Evolutionary conservation across 2,797 vertebrate genomes (phyloP).

Genomic region (Acrossocheilus fasciatus): DNA sequence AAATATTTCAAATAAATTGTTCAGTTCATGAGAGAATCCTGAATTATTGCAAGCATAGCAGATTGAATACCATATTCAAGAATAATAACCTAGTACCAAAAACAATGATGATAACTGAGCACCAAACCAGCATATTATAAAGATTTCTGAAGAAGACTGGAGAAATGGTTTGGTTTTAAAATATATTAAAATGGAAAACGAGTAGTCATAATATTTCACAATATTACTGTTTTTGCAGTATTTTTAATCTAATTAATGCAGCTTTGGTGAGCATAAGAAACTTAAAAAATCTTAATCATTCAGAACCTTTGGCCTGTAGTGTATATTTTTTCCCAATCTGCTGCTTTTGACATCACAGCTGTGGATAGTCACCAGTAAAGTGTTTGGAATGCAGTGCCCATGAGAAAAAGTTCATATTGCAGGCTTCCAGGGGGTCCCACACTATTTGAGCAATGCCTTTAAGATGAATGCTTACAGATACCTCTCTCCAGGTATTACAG

Average conservation of each 20-base stretch:
- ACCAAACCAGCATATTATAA: too few species aligned
- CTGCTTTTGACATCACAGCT: not conserved
- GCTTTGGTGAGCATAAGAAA: not conserved
- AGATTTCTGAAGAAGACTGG: not conserved
- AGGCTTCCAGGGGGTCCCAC: constrained; percentile 19
- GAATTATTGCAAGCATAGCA: too few species aligned
- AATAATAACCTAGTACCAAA: too few species aligned
- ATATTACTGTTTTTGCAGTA: not conserved
- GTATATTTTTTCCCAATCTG: not conserved
- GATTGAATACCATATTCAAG: too few species aligned
- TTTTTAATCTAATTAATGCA: not conserved
- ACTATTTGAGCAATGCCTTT: not conserved
- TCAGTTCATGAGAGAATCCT: too few species aligned
- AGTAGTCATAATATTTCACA: not conserved
- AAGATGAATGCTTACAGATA: not conserved
- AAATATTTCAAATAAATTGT: too few species aligned
- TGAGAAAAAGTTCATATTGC: constrained; percentile 1
- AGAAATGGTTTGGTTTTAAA: not conserved
- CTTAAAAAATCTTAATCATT: not conserved
- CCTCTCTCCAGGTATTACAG: constrained; percentile 20
- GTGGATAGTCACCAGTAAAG: not conserved
- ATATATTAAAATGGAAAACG: not conserved
- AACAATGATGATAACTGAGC: too few species aligned
- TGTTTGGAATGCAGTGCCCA: not conserved
- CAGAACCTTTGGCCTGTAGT: not conserved